Base-by-base conservation (phyloP, 2,888 invertebrate species). In the Spodoptera exigua region DNA sequence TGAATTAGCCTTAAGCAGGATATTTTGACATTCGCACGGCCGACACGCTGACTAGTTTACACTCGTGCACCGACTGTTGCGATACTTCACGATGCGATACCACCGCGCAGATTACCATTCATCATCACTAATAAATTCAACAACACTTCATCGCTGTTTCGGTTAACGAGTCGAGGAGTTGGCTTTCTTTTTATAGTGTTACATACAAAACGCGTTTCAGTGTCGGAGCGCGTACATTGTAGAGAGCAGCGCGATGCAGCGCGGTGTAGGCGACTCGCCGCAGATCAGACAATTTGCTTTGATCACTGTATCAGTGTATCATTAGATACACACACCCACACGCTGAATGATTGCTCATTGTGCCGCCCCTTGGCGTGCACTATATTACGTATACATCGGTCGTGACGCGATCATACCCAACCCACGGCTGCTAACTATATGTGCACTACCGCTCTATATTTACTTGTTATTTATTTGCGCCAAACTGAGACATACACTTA, bases 1-100 rank as follows among this genome's bases (percentile, higher is more conserved):
- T 82, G 86, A 89, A 92, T 91, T 91, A 91, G 88, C 89, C 86
- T 85, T 89, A 89, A 89, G 87, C 85, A 86, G 87, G 84, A 87
- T 89, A 90, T 89, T 91, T 91, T 91, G 89, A 91, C 89, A 85
- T 87, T 84, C 79, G 78, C 75, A 79, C 76, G 78, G 80, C 80
- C 81, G 84, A 83, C 83, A 81, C 76, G 79, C 80, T 78, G 85
- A 86, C 87, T 88, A 87, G 87, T 87, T 87, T 86, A 85, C 83
- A 81, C 79, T 81, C 80, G 81, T 79, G 64, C 77, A 71, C 80
- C 74, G 70, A 73, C 73, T 74, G 76, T 76, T 75, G 73, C 69
- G 69, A 78, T 79, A 81, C 73, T 76, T 79, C 71, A 75, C 59
- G 68, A 70, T 64, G 59, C 60, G 68, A 70, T 64, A 56, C 65